Evolutionary conservation across 1,140 invertebrate genomes (phyloP), one percentile per base, ranked within the genome.

Genomic region (Neodiprion lecontei): DNA sequence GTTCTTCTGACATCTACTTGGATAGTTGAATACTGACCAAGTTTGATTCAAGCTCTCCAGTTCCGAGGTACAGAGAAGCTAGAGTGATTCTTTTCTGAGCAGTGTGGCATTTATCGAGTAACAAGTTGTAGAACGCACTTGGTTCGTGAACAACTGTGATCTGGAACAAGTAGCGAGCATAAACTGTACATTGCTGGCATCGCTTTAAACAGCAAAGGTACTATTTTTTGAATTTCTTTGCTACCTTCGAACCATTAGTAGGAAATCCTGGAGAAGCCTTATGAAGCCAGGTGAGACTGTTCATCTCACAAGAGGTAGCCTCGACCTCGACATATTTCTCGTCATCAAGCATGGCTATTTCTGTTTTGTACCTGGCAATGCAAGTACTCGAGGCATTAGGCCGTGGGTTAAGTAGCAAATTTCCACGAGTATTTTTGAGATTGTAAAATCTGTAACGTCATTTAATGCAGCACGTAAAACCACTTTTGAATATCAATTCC

Each of bases 51-150:
- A 98, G 86, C 48, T 91, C 83, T 1, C 97, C 97, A 75, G 93
- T 98, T 67, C 98, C 98, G 61, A 99, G 88, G 86, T 99, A 99
- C 8, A 99, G 88, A 69, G 98, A 98, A 2, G 97, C 95, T 69
- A 99, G 86, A 0, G 94, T 93, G 81, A 99, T 95, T 81, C 98
- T 91, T 71, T 89, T 88, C 77, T 92, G 92, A 2, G 97, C 95
- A 76, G 85, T 89, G 78, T 87, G 86, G 79, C 94, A 93, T 85
- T 93, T 92, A 61, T 93, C 87, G 81, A 97, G 82, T 14, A 98
- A 81, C 3, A 90, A 92, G 14, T 92, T 86, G 82, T 97, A 97
- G 85, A 96, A 97, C 72, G 91, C 89, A 61, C 88, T 85, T 5
- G 96, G 96, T 79, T 95, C 92, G 47, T 91, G 89, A 76, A 97